Base-by-base conservation (phyloP, 2,888 invertebrate genomes). In the Trissoscelio sp. region DNA sequence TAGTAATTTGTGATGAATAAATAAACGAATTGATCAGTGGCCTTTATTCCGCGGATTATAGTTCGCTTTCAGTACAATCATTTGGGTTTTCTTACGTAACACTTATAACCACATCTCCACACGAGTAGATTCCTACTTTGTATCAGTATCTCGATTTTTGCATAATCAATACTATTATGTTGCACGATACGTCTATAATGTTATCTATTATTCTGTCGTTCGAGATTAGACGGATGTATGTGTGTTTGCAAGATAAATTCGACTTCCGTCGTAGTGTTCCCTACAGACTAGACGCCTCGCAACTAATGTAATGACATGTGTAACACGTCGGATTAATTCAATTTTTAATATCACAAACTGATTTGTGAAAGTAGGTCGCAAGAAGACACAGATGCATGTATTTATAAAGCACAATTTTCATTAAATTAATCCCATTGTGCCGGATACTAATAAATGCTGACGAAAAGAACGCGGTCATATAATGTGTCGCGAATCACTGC, bases 81-180 rank as follows among this genome's bases (percentile, higher is more conserved):
- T 57, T 57, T 16, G 12, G n/a, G n/a, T n/a, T 7, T 9, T 31
- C 37, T 18, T n/a, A 18, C 37, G 57, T 37, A 37, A 57, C 18
- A 34, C 37, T 57, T 57, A 18, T 20, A 57, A 14, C 14, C 34
- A 20, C 4, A 62, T 46, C 46, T 46, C 3, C 31, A 20, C 12
- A 3, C 42, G 12, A 18, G 6, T 28, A 42, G 6, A 39, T 51
- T 16, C 14, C 16, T 39, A 67, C 53, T 67, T 67, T 42, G 18
- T 42, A 42, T 42, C 42, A 39, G 16, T 53, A 11, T 39, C 18
- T 20, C n/a, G 67, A 67, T 67, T 55, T 34, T 28, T 20, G 55
- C 12, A 44, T 42, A 55, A 67, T 67, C 67, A 37, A 67, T 67
- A 67, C 28, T 46, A 46, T 57, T 74, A 24, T 34, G 28, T 57